Conservation (phyloP, 2,113 vertebrate genomes). For the Ibidorhyncha struthersii region DNA sequence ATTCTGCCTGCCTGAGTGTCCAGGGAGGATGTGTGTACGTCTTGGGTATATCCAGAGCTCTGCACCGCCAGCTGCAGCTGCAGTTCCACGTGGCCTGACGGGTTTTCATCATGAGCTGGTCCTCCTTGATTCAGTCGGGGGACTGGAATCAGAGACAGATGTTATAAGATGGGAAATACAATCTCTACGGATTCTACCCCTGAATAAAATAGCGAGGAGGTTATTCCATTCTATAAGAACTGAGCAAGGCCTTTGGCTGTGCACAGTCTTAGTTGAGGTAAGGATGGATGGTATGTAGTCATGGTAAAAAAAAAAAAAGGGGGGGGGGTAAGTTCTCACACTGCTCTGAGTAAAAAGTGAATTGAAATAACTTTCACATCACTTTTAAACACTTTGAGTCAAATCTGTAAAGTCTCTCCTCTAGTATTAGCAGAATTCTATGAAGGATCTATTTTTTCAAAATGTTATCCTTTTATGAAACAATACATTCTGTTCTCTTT, state of each 20-base stretch:
- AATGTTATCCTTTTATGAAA: not conserved
- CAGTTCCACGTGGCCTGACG: rapidly evolving
- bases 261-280: not conserved
- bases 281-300: not conserved
- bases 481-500: not conserved
- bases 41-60: rapidly evolving
- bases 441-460: not conserved
- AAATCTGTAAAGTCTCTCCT: not conserved
- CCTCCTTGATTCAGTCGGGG: not conserved
- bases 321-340: not conserved
- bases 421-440: not conserved
- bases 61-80: not conserved
- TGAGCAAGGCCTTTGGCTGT: not conserved
- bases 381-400: not conserved
- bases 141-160: not conserved
- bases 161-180: not conserved
- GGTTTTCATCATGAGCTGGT: not conserved
- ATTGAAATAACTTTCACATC: not conserved
- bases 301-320: not conserved
- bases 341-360: not conserved
- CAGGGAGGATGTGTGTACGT: not conserved
- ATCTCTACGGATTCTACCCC: not conserved
- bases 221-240: not conserved
- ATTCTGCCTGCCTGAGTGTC: not conserved
- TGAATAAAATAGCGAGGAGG: not conserved